These are phyloP conservation scores for Drosophila differens DNA, from an alignment of 2,888 invertebrate species.

Conservation along the genomic window DNA sequence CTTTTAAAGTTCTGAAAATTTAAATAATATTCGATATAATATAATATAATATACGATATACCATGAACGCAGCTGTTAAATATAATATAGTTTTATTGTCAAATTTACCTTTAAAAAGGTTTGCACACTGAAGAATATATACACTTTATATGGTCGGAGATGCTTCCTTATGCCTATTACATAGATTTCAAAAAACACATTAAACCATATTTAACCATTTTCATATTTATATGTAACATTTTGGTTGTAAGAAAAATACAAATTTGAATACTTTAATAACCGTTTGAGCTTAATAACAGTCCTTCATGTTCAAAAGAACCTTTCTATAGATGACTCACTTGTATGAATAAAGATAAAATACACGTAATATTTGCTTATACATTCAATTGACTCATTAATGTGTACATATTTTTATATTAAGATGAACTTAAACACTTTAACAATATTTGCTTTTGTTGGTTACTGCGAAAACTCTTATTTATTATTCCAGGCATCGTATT, in stretches of 20 bases:
- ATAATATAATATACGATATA: not conserved
- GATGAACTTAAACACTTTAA: not conserved
- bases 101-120: not conserved
- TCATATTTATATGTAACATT: too few species aligned
- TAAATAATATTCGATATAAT: not conserved
- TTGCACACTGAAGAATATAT: not conserved
- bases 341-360: too few species aligned
- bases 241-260: too few species aligned
- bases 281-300: too few species aligned
- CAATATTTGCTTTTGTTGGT: not conserved
- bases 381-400: too few species aligned
- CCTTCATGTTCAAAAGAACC: too few species aligned
- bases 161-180: too few species aligned
- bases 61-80: not conserved
- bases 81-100: not conserved
- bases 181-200: too few species aligned
- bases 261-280: too few species aligned
- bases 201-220: too few species aligned
- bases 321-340: too few species aligned
- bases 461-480: not conserved
- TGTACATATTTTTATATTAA: not conserved
- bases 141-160: not conserved
- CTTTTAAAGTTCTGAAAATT: slow-evolving; percentile 4
- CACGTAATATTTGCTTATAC: too few species aligned
- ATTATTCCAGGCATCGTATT: not conserved